Evolutionary conservation across 2,113 vertebrate species (phyloP).

Genomic region (Addax nasomaculatus): DNA sequence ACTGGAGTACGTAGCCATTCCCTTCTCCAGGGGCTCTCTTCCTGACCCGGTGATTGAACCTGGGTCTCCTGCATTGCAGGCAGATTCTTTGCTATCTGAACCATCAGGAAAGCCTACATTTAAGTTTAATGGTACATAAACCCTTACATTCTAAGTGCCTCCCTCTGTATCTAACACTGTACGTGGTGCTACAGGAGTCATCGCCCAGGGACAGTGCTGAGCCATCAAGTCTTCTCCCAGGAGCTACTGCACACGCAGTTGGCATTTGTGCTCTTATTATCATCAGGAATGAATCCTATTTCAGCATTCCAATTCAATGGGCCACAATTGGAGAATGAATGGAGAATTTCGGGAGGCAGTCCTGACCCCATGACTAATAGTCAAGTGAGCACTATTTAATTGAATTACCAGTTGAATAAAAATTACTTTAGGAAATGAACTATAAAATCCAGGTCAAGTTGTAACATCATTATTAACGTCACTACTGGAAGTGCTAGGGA

Average conservation of each 20-base stretch:
- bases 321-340: not conserved
- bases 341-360: not conserved
- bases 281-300: not conserved
- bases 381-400: not conserved
- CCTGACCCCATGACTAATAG: not conserved
- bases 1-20: not conserved
- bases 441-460: not conserved
- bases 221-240: not conserved
- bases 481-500: not conserved
- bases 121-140: not conserved
- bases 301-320: not conserved
- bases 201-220: not conserved
- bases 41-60: not conserved
- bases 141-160: not conserved
- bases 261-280: not conserved
- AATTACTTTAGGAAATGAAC: not conserved
- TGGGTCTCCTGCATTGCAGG: not conserved
- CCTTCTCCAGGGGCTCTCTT: not conserved
- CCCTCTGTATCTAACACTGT: not conserved
- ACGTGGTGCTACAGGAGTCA: not conserved
- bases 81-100: not conserved
- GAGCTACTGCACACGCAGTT: not conserved
- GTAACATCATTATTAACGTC: not conserved
- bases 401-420: not conserved
- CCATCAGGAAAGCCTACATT: not conserved